These are phyloP conservation scores for Sepioteuthis lessoniana DNA, from an alignment of 2,888 invertebrate genomes.

Conservation along the genomic window DNA sequence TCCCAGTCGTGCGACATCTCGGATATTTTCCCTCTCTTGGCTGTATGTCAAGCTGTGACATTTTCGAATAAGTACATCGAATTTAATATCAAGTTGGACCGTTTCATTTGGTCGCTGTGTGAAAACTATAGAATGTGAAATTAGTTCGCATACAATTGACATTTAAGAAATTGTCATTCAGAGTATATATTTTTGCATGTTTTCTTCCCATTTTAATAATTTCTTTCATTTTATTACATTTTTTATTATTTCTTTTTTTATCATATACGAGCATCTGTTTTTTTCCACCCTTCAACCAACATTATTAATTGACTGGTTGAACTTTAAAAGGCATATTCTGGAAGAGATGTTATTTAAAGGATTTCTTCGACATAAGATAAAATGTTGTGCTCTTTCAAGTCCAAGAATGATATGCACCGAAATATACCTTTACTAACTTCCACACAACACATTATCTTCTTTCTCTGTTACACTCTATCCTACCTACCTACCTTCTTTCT, in stretches of 20 bases:
- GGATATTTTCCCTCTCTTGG: not conserved
- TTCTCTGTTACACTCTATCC: too few species aligned
- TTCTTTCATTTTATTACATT: not conserved
- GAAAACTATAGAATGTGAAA: not conserved
- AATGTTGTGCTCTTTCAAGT: not conserved
- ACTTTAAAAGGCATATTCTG: not conserved
- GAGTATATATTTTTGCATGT: not conserved
- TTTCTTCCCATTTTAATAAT: too few species aligned
- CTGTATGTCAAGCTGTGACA: not conserved
- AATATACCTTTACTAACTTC: not conserved
- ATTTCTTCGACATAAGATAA: not conserved
- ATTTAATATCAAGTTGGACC: not conserved
- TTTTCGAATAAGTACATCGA: not conserved
- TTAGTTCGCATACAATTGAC: not conserved
- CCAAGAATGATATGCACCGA: not conserved
- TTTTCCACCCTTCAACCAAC: not conserved
- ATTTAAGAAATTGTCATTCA: not conserved
- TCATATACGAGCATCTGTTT: not conserved
- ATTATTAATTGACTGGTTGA: slow-evolving; percentile 14
- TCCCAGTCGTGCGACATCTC: not conserved
- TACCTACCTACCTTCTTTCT: not conserved
- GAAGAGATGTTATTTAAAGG: not conserved
- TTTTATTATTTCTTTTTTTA: not conserved
- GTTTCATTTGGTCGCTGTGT: not conserved
- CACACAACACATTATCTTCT: not conserved